Conservation (phyloP, 2,113 vertebrate species). For the Speoplatyrhinus poulsoni region DNA sequence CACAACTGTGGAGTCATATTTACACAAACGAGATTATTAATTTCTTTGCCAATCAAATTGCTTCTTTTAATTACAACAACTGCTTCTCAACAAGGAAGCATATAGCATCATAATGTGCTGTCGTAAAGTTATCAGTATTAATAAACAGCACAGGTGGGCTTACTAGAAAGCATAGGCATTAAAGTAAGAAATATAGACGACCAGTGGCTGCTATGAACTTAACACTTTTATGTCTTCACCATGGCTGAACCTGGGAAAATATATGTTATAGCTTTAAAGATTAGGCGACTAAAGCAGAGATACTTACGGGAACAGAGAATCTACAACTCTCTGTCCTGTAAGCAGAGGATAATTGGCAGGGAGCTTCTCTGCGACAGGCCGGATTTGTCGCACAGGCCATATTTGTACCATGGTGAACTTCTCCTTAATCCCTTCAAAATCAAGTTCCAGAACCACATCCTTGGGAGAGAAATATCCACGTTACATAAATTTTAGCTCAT, state of each 20-base stretch:
- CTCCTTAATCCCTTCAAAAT: constrained; percentile 95
- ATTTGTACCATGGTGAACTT: constrained; percentile 96
- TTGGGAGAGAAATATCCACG: constrained; percentile 37
- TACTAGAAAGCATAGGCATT: too few relatives aligned
- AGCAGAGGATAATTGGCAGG: constrained; percentile 93
- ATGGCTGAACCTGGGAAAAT: background rate
- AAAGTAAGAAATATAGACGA: too few relatives aligned
- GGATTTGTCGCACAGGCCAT: constrained; percentile 94
- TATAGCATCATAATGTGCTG: too few relatives aligned
- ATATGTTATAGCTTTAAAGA: too few relatives aligned
- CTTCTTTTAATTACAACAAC: too few relatives aligned
- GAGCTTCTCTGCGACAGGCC: constrained; percentile 95
- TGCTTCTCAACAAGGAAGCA: too few relatives aligned
- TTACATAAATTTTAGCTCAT: background rate
- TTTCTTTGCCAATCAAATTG: background rate
- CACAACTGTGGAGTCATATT: constrained; percentile 76
- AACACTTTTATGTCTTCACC: background rate
- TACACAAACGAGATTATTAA: background rate
- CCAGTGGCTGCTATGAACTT: too few relatives aligned
- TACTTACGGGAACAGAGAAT: constrained; percentile 96
- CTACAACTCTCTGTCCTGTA: constrained; percentile 93
- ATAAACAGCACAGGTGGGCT: too few relatives aligned
- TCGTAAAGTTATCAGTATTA: too few relatives aligned
- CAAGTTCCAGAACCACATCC: constrained; percentile 96
- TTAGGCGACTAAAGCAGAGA: background rate